Conservation (phyloP, 1,140 invertebrate genomes). For the Colletes gigas region DNA sequence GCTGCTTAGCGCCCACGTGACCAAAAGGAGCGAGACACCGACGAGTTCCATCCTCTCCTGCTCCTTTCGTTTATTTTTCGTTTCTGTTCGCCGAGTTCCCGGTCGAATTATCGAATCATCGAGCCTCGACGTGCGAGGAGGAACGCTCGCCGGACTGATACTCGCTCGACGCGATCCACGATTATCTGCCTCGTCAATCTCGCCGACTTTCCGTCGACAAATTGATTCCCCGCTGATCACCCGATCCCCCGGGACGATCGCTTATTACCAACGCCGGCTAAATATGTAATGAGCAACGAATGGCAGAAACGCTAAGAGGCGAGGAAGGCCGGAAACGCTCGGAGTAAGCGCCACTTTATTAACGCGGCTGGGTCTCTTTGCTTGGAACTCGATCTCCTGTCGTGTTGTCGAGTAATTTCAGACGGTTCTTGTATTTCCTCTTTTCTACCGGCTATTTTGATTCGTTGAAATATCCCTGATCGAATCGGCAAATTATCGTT, state of each 20-base stretch:
- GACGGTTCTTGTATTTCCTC: too few relatives aligned
- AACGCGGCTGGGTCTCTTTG: neutral
- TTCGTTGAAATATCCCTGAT: too few relatives aligned
- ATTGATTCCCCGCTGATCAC: slow-evolving; percentile 45
- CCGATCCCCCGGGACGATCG: slow-evolving; percentile 41
- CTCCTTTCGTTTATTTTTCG: slow-evolving; percentile 9
- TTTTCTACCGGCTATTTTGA: too few relatives aligned
- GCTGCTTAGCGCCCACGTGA: slow-evolving; percentile 61
- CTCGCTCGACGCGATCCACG: slow-evolving; percentile 12
- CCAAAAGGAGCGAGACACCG: neutral
- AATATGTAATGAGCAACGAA: slow-evolving; percentile 29
- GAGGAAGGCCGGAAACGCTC: slow-evolving; percentile 9
- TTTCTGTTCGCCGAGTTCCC: neutral
- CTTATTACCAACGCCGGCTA: slow-evolving; percentile 24
- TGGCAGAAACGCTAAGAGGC: slow-evolving; percentile 28
- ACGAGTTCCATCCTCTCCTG: neutral
- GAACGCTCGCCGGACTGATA: neutral
- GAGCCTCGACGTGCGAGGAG: slow-evolving; percentile 5
- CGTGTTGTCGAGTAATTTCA: too few relatives aligned
- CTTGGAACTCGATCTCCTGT: too few relatives aligned
- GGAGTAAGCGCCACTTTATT: slow-evolving; percentile 20
- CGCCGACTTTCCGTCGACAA: slow-evolving; percentile 42
- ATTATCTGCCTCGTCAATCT: slow-evolving; percentile 46
- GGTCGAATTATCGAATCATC: slow-evolving; percentile 41
- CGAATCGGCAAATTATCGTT: too few relatives aligned